Conservation (phyloP, 2,888 invertebrate genomes). For the Melanostoma mellinum region DNA sequence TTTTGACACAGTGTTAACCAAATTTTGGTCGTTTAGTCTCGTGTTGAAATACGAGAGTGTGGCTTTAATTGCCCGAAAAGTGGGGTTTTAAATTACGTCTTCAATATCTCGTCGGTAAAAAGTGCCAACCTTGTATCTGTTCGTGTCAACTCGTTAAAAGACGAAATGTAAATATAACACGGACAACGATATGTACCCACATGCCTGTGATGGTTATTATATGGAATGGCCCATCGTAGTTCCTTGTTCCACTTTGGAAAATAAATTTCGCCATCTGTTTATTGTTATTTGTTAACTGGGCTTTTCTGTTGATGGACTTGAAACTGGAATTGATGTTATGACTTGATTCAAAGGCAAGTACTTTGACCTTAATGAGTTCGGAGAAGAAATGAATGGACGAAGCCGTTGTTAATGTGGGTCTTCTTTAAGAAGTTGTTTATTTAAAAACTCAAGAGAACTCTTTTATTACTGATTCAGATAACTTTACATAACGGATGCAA, state of each 20-base stretch:
- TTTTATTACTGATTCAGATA: too few species aligned
- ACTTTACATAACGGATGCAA: too few species aligned
- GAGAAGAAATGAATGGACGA: too few species aligned
- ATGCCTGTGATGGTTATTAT: too few species aligned
- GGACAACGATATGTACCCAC: too few species aligned
- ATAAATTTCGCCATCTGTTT: slow-evolving; percentile 17
- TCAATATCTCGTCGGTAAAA: too few species aligned
- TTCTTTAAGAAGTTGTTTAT: neutral
- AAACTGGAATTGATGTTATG: neutral
- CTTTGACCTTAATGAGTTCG: slow-evolving; percentile 22
- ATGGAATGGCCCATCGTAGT: neutral
- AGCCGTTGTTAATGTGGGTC: neutral
- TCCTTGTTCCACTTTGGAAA: slow-evolving; percentile 35
- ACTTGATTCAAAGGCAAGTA: neutral
- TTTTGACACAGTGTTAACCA: slow-evolving; percentile 38
- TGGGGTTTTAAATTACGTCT: too few species aligned
- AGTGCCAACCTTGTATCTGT: too few species aligned
- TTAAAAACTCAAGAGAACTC: neutral
- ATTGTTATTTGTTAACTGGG: slow-evolving; percentile 2
- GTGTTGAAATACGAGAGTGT: slow-evolving; percentile 40
- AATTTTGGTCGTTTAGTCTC: slow-evolving; percentile 47
- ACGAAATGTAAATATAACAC: slow-evolving; percentile 13
- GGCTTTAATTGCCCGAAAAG: neutral
- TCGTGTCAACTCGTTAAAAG: slow-evolving; percentile 7
- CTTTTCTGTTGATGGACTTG: slow-evolving; percentile 3